phyloP scores from a whole-genome alignment of 2,888 invertebrate species.

The Erpobdella octoculata region DNA sequence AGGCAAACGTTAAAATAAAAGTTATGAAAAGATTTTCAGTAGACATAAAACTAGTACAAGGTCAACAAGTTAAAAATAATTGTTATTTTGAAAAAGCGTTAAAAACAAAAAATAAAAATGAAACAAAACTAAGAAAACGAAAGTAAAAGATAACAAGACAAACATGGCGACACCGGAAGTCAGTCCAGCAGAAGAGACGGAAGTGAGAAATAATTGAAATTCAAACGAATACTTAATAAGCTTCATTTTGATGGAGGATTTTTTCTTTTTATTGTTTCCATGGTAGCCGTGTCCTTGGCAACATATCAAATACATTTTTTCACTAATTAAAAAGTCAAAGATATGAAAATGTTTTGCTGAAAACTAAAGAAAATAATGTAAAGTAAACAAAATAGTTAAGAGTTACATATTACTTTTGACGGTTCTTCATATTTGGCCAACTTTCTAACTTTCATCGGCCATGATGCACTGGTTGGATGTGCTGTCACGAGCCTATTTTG shows the following conservation, averaged over 20 bases:
- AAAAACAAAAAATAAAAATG: not conserved
- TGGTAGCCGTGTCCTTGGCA: not conserved
- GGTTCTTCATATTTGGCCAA: too few species aligned
- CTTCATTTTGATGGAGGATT: too few species aligned
- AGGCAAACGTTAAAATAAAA: too few species aligned
- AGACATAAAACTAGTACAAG: not conserved
- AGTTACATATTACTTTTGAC: too few species aligned
- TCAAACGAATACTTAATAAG: constrained; percentile 10
- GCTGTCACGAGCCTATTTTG: too few species aligned
- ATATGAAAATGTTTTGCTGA: too few species aligned
- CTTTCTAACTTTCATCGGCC: too few species aligned
- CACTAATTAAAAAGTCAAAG: too few species aligned
- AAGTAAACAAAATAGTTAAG: too few species aligned
- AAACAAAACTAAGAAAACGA: not conserved
- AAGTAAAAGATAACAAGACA: not conserved
- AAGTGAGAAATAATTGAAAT: not conserved
- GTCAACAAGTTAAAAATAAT: not conserved
- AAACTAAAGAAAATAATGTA: too few species aligned
- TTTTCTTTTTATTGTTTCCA: constrained; percentile 1
- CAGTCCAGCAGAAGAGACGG: not conserved
- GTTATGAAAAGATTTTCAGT: not conserved
- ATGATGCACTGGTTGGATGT: too few species aligned
- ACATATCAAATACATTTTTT: not conserved
- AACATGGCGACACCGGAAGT: not conserved
- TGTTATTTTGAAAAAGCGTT: not conserved